phyloP scores from a whole-genome alignment of 2,888 invertebrate genomes.

The Drosophila sordidapex region DNA sequence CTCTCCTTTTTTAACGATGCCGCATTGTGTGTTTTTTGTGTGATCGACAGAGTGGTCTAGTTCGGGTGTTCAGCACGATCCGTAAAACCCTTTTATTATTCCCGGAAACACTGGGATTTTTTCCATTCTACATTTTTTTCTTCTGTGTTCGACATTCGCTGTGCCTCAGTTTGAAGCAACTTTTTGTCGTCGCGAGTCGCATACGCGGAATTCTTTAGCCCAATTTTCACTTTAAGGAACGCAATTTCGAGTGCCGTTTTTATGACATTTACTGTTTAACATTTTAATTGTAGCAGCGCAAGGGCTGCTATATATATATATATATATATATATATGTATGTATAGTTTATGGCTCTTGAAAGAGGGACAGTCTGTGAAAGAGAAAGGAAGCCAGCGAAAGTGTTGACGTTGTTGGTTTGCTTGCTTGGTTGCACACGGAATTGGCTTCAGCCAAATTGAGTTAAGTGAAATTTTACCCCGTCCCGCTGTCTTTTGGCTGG shows the following conservation, averaged over 20 bases:
- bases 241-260: conserved; percentile 41
- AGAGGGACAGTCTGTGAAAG: conserved; percentile 1
- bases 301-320: conserved; percentile 21
- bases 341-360: conserved; percentile 36
- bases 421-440: conserved; percentile 13
- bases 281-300: conserved; percentile 75
- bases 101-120: conserved; percentile 27
- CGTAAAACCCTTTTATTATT: conserved; percentile 31
- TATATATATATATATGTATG: neutral
- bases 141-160: conserved; percentile 40
- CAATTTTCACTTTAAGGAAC: conserved; percentile 52
- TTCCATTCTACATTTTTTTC: conserved; percentile 21
- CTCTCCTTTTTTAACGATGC: conserved; percentile 74
- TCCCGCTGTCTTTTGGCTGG: conserved; percentile 14
- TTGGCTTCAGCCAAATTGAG: conserved; percentile 24
- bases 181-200: conserved; percentile 53
- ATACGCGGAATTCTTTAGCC: conserved; percentile 39
- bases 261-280: conserved; percentile 75
- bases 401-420: conserved; percentile 50
- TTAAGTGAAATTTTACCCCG: conserved; percentile 17
- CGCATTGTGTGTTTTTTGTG: conserved; percentile 66
- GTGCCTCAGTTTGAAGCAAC: conserved; percentile 68
- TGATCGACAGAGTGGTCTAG: conserved; percentile 64
- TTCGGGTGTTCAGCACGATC: conserved; percentile 62
- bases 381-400: conserved; percentile 46